Percentiles rank a stretch among this genome's conserved stretches.
Evolutionary conservation across 1,140 invertebrate species (phyloP).

Genomic region (Aporrectodea caliginosa): DNA sequence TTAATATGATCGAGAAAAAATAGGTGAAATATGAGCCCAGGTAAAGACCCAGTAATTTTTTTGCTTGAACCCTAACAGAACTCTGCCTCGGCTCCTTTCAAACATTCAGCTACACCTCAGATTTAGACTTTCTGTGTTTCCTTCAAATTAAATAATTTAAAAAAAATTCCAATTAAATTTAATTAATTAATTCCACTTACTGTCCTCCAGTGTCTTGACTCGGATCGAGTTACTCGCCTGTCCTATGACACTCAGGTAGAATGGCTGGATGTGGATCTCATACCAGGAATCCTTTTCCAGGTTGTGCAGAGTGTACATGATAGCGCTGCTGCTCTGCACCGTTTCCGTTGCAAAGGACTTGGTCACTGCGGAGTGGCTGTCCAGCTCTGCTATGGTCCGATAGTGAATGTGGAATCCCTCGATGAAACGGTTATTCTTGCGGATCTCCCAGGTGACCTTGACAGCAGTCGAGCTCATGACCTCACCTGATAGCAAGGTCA

Average conservation of each 20-base stretch:
- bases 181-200: conserved; percentile 38
- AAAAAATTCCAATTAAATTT: not conserved
- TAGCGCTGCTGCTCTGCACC: conserved; percentile 47
- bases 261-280: conserved; percentile 62
- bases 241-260: conserved; percentile 71
- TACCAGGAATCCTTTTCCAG: conserved; percentile 79
- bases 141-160: not conserved
- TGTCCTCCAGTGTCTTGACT: conserved; percentile 57
- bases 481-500: conserved; percentile 57
- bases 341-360: conserved; percentile 36
- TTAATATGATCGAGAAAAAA: too few relatives aligned
- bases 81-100: too few relatives aligned
- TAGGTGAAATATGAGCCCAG: too few relatives aligned
- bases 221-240: conserved; percentile 63
- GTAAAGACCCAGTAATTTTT: too few relatives aligned
- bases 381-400: conserved; percentile 64
- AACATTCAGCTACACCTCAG: too few relatives aligned
- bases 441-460: conserved; percentile 74
- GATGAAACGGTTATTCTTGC: conserved; percentile 55
- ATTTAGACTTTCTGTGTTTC: not conserved
- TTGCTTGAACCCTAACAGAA: too few relatives aligned
- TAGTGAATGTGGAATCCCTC: conserved; percentile 93
- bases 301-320: conserved; percentile 65
- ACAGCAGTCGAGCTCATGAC: conserved; percentile 75
- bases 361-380: conserved; percentile 9